Evolutionary conservation across 2,797 vertebrate genomes (phyloP), one percentile per base, ranked within the genome.

Genomic region (Lepilemur ruficaudatus): DNA sequence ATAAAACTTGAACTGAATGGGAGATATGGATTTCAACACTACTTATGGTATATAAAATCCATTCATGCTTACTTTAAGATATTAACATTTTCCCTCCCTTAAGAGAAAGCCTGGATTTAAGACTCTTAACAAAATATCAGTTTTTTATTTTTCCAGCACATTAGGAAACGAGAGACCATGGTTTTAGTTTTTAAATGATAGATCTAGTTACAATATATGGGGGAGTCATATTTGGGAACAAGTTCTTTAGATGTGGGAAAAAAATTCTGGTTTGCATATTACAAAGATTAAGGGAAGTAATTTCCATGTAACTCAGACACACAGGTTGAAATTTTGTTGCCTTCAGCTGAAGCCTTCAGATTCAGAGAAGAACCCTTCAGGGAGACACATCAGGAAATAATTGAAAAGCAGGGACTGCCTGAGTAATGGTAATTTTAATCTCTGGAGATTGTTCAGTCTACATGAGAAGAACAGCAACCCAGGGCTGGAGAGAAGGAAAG

Each of bases 371-470:
- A 48, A 6, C 48, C 7, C 14, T 35, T 22, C 32, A 67, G 57
- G 30, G 38, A 78, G 17, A 70, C 1, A 72, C 1, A 22, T 30
- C 8, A 70, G 32, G 14, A 61, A 89, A 83, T 22, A 90, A 23
- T 67, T n/a, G 67, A 67, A 32, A 91, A 75, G 2, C n/a, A 46
- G 13, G 1, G 12, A 35, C 17, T 65, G 46, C 5, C n/a, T 22
- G 15, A 89, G 23, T 89, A 41, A 81, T 12, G 35, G 14, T 32
- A 28, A n/a, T 59, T 83, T 82, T 84, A 81, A 73, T 78, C 32
- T 72, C 30, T 38, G 12, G 61, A 85, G n/a, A 67, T 69, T 4
- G 6, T 25, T 32, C 13, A 25, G 17, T 69, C 17, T 69, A 32
- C 7, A 67, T 28, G 2, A 8, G 38, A 83, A 28, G 23, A 75